Evolutionary conservation across 2,888 invertebrate species (phyloP), one percentile per base, ranked within the genome.

Genomic region (Folsomia manolachei): DNA sequence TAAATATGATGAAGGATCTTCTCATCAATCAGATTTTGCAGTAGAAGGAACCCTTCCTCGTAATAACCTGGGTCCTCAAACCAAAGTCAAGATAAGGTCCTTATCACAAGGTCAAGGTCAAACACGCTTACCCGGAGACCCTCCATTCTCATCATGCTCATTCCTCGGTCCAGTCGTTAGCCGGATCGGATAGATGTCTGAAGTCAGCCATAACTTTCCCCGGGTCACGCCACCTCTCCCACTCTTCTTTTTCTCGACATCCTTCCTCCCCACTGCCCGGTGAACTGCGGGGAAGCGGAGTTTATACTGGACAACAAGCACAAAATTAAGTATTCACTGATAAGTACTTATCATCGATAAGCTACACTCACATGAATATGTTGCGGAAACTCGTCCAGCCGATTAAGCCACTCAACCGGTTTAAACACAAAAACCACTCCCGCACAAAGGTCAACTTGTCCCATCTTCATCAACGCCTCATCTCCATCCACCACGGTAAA

Each of bases 241-340:
- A 56, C 56, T n/a, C 56, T 56, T 56, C 19, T 56, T 56, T 14
- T 39, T 39, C 39, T 39, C 14, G 39, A 9, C 14, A 4, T 39
- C 14, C 4, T 4, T 14, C 4, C 39, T 39, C 60, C 4, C n/a
- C 21, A n/a, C n/a, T 7, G 60, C 21, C 4, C 4, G 7, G n/a
- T 72, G 72, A 1, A 71, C 64, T 14, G 72, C 72, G 9, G 72
- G 71, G 27, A 74, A 67, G 18, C 74, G 63, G n/a, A 74, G 66
- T 4, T 64, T 27, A 23, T 69, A 74, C 73, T 74, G 21, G 18
- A 18, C 56, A 65, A 24, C 21, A n/a, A n/a, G 67, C 51, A 65
- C n/a, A 18, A n/a, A 64, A 51, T 66, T 52, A 23, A 52, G n/a
- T n/a, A n/a, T n/a, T n/a, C n/a, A n/a, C n/a, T 4, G 11, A 24